These are phyloP conservation scores for Erinaceus europaeus DNA, from an alignment of 2,113 vertebrate species.

Conservation along the genomic window DNA sequence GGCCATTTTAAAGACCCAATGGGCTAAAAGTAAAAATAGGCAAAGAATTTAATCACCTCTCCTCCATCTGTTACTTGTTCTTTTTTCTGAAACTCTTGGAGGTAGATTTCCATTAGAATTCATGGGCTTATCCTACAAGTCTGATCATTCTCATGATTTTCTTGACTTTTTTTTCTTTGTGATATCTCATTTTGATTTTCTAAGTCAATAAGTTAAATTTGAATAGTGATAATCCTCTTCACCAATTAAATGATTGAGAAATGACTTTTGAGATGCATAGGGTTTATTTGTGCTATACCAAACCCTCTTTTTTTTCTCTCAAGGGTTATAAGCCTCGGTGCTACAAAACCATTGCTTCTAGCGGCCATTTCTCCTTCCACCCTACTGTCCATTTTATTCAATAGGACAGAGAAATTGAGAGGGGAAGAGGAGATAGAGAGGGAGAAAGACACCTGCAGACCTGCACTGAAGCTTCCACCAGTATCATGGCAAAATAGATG, in stretches of 20 bases:
- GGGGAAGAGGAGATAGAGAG: too few relatives aligned
- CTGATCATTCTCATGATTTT: background rate
- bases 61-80: background rate
- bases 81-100: background rate
- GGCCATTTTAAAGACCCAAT: background rate
- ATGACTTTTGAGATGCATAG: background rate
- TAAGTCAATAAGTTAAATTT: background rate
- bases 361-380: too few relatives aligned
- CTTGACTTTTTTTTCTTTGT: background rate
- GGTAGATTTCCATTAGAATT: background rate
- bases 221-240: background rate
- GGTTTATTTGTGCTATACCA: background rate
- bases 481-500: too few relatives aligned
- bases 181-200: background rate
- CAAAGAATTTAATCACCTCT: background rate
- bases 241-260: background rate
- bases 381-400: too few relatives aligned
- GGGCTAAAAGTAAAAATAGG: conserved; percentile 15
- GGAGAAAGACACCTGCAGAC: too few relatives aligned
- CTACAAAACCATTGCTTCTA: too few relatives aligned
- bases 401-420: too few relatives aligned
- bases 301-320: background rate
- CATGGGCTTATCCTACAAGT: background rate
- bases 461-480: too few relatives aligned
- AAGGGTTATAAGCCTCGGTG: too few relatives aligned